phyloP scores from a whole-genome alignment of 37 sponge, comb jelly and placozoan genomes.

The Aphrocallistes beatrix region DNA sequence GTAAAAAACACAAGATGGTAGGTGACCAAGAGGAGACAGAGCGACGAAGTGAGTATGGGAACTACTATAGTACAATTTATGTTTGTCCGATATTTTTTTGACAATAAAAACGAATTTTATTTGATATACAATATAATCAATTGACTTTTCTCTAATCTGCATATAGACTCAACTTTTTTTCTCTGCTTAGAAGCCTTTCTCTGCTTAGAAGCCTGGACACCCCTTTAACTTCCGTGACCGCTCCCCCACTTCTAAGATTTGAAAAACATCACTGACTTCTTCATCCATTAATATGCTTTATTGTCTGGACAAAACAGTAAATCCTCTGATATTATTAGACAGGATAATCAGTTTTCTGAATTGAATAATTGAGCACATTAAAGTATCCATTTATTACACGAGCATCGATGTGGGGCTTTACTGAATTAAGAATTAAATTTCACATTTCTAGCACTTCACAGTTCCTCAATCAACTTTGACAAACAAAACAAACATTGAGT shows the following conservation, averaged over 20 bases:
- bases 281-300: no score
- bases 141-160: background rate
- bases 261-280: no score
- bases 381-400: no score
- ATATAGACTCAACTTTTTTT: background rate
- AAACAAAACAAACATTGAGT: no score
- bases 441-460: no score
- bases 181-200: background rate
- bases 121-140: background rate
- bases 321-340: no score
- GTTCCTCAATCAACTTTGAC: no score
- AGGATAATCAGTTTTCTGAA: no score
- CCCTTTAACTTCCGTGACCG: background rate
- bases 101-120: background rate
- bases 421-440: no score
- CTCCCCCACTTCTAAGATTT: background rate
- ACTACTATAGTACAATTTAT: background rate
- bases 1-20: background rate
- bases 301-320: no score
- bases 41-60: background rate
- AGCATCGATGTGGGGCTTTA: no score
- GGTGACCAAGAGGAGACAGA: background rate
- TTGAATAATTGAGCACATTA: no score
- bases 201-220: background rate
- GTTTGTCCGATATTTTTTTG: background rate